Base-by-base conservation (phyloP, 2,797 vertebrate genomes). In the Uromys caudimaculatus region DNA sequence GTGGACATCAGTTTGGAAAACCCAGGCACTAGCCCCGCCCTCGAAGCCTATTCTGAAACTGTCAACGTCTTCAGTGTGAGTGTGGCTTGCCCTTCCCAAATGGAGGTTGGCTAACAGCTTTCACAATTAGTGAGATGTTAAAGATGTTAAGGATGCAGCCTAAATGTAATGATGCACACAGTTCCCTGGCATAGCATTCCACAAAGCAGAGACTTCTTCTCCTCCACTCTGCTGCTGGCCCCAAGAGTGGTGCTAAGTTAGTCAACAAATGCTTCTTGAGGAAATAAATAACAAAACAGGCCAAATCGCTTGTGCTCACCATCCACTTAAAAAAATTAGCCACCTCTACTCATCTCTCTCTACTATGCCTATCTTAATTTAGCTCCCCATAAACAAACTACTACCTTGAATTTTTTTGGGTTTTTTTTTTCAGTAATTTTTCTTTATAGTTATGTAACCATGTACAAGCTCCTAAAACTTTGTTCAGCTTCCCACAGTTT, bases 31-130 rank as follows among this genome's bases (percentile, higher is more conserved):
- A 99, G 99, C 93, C 99, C 99, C 12, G 99, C 99, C 58, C 99
- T 99, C 0, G 99, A 99, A 96, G 96, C 97, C 54, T 99, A 98
- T 96, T 98, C 99, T 35, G 98, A 98, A 29, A 98, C 86, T 1
- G 98, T 99, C 95, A 99, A 99, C 93, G 98, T 99, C 93, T 99
- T 99, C 71, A 99, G 98, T 95, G 99, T 99, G 98, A 99, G 99
- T 99, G 17, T 1, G 3, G 41, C 5, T 56, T 54, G 10, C 24
- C 52, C 32, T 41, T 89, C 64, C 24, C 41, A 54, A 8, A 47
- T 3, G 29, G 71, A 69, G 67, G 88, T 3, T 11, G 1, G 6
- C 58, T 52, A 6, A 32, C 6, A 27, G 71, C 35, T 44, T 73
- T 56, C 52, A 11, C 0, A 19, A 69, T 64, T 52, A 35, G 23